These are phyloP conservation scores for Metopolophium dirhodum DNA, from an alignment of 1,140 invertebrate species.

Conservation along the genomic window DNA sequence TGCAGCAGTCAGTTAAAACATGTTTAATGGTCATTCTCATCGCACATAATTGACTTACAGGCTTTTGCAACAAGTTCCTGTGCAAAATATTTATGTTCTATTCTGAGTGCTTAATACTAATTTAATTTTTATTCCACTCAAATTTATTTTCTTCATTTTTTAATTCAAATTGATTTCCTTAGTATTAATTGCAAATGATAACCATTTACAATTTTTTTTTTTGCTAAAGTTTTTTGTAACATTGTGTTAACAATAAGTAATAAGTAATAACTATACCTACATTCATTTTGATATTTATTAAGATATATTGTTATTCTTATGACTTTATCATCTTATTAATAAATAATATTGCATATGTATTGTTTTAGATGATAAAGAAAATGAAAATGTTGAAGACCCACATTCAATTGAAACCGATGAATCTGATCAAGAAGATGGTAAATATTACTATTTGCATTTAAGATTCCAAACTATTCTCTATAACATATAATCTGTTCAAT, in stretches of 20 bases:
- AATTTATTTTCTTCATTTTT: neutral
- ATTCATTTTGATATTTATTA: neutral
- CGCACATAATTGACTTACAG: too few relatives aligned
- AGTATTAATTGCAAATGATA: neutral
- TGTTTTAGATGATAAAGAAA: neutral
- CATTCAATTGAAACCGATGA: conserved; percentile 26
- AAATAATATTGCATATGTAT: neutral
- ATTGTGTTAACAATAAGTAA: neutral
- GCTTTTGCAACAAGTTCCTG: neutral
- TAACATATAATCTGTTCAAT: too few relatives aligned
- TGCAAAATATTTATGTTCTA: neutral
- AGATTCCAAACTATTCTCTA: too few relatives aligned
- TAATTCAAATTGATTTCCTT: neutral
- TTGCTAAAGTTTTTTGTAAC: neutral
- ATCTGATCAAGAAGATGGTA: conserved; percentile 10
- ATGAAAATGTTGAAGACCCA: neutral
- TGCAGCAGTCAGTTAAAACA: too few relatives aligned
- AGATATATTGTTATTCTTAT: neutral
- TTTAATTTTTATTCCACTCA: neutral
- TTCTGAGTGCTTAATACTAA: neutral
- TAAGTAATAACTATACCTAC: neutral
- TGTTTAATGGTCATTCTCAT: too few relatives aligned
- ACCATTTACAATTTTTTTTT: neutral
- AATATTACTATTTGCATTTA: neutral
- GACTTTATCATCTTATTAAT: neutral